Percentiles rank a stretch among this genome's conserved stretches.
Conservation (phyloP, 2,113 vertebrate species). For the Isurus oxyrinchus region DNA sequence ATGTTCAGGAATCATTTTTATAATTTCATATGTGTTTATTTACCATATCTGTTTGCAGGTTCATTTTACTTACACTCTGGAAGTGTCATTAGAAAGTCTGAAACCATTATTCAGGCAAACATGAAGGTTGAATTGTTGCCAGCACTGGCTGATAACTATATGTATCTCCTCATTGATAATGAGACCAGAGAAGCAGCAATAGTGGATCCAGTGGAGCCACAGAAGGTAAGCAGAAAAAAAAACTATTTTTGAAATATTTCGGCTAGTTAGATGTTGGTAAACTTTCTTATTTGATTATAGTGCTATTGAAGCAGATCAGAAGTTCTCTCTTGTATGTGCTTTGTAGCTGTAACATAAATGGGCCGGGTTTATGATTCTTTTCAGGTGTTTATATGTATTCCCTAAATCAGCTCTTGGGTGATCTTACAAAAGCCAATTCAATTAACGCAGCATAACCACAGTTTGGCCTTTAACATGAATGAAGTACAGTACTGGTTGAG, state of each 20-base stretch:
- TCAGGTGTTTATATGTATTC: fast-evolving
- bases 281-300: neutral
- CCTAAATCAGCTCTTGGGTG: neutral
- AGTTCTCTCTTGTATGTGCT: neutral
- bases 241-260: neutral
- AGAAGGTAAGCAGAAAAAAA: constrained; percentile 63
- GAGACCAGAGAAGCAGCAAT: constrained; percentile 81
- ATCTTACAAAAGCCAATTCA: constrained; percentile 13
- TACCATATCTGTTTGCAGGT: constrained; percentile 51
- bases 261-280: neutral
- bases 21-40: neutral
- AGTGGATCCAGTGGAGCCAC: constrained; percentile 87
- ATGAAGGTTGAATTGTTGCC: constrained; percentile 89
- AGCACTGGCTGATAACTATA: constrained; percentile 93
- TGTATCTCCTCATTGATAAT: constrained; percentile 90
- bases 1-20: neutral
- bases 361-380: neutral
- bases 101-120: constrained; percentile 55
- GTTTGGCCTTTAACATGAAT: neutral
- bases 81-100: constrained; percentile 53
- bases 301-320: neutral
- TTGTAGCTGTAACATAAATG: neutral
- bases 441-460: neutral
- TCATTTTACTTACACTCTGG: constrained; percentile 46
- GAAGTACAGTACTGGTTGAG: neutral